phyloP scores from a whole-genome alignment of 1,140 invertebrate genomes.

The Melipona quadrifasciata region DNA sequence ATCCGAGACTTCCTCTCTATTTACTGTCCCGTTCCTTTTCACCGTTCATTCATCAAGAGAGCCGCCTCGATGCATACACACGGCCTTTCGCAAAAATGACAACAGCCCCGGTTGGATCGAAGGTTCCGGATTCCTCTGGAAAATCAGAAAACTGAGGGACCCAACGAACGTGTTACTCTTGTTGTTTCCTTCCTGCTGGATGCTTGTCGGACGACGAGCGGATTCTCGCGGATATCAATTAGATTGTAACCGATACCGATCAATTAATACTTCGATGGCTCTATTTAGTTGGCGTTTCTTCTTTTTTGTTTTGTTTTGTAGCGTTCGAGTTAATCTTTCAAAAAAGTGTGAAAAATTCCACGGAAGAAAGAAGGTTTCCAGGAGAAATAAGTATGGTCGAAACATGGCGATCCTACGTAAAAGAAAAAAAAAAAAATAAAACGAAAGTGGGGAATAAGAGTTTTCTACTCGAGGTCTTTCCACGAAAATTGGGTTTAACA shows the following conservation, averaged over 20 bases:
- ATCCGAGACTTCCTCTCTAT: background rate
- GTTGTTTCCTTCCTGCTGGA: background rate
- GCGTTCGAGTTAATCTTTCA: background rate
- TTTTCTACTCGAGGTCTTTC: too few species aligned
- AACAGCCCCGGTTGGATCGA: background rate
- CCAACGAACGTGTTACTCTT: background rate
- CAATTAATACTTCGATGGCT: background rate
- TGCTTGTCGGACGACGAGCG: background rate
- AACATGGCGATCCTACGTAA: too few species aligned
- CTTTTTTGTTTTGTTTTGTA: background rate
- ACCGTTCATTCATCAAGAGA: conserved; percentile 17
- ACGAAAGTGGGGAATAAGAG: too few species aligned
- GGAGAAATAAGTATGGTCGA: too few species aligned
- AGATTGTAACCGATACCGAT: background rate
- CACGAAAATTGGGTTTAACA: too few species aligned
- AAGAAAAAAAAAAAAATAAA: too few species aligned
- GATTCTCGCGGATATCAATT: background rate
- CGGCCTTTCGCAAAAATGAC: background rate
- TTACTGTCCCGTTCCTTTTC: background rate
- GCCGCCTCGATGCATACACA: background rate
- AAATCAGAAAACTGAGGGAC: background rate
- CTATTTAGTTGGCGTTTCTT: background rate
- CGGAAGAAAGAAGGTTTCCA: too few species aligned
- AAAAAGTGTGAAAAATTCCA: too few species aligned
- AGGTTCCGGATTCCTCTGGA: background rate